Evolutionary conservation across 1,140 invertebrate genomes (phyloP).

Genomic region (Pogonomyrmex barbatus): DNA sequence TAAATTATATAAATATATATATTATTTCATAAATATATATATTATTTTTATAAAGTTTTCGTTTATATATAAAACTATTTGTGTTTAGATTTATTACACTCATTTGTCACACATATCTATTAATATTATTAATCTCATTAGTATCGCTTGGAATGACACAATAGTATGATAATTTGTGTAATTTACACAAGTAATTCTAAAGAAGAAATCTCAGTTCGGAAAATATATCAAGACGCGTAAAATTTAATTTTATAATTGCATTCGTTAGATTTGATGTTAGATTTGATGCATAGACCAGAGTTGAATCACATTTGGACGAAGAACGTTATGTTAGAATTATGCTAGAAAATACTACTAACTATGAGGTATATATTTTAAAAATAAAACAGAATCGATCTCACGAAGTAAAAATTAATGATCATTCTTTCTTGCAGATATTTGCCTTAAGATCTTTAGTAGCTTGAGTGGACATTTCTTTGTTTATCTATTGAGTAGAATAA

Average conservation of each 20-base stretch:
- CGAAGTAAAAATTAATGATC: slow-evolving; percentile 24
- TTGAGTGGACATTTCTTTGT: not conserved
- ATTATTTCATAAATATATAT: slow-evolving; percentile 32
- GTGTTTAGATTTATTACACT: slow-evolving; percentile 7
- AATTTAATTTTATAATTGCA: not conserved
- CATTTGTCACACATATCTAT: not conserved
- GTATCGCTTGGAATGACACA: not conserved
- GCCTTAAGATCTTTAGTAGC: not conserved
- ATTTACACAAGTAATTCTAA: slow-evolving; percentile 14
- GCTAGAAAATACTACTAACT: not conserved
- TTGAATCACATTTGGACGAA: not conserved
- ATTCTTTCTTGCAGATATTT: not conserved
- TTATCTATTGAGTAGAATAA: not conserved
- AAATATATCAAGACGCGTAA: not conserved
- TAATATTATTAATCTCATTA: slow-evolving; percentile 41
- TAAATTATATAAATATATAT: too few relatives aligned
- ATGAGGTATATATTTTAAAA: not conserved
- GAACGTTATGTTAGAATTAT: not conserved
- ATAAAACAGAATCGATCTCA: not conserved
- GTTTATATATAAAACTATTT: slow-evolving; percentile 38
- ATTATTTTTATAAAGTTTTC: not conserved
- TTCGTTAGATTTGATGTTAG: too few relatives aligned
- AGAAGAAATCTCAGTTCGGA: not conserved
- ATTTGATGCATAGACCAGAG: not conserved
- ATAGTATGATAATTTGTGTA: slow-evolving; percentile 1